phyloP scores from a whole-genome alignment of 1,140 invertebrate species.

The Ips nitidus region DNA sequence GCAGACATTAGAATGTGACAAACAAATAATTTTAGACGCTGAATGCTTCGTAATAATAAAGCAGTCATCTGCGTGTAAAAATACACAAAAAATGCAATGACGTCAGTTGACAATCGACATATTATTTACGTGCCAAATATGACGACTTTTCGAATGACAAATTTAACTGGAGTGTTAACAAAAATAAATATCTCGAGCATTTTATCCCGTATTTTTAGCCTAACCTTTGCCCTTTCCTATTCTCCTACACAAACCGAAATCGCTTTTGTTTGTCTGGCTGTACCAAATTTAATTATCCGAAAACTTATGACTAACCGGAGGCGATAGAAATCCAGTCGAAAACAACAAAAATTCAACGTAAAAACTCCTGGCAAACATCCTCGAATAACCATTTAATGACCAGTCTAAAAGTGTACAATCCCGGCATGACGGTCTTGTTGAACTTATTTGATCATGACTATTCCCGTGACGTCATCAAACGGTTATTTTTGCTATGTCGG shows the following conservation, averaged over 20 bases:
- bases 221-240: neutral
- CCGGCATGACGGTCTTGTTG: conserved; percentile 3
- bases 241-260: no score
- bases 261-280: no score
- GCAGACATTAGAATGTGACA: neutral
- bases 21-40: conserved; percentile 6
- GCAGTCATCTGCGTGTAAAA: conserved; percentile 3
- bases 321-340: conserved; percentile 1
- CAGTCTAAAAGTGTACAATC: conserved; percentile 6
- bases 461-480: neutral
- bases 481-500: conserved; percentile 7
- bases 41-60: neutral
- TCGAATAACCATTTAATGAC: conserved; percentile 7
- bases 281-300: neutral
- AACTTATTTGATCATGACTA: conserved; percentile 8
- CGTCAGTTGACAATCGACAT: conserved; percentile 7
- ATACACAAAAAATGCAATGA: conserved; percentile 17
- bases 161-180: neutral
- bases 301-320: neutral
- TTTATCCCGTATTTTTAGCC: neutral
- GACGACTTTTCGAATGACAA: conserved; percentile 10
- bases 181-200: neutral
- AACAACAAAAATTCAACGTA: conserved; percentile 13
- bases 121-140: conserved; percentile 17
- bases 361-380: conserved; percentile 7